A percentile compares a stretch with the other conserved stretches of the same genome.
Conservation (phyloP, 2,888 invertebrate species). For the Cenopis cana region DNA sequence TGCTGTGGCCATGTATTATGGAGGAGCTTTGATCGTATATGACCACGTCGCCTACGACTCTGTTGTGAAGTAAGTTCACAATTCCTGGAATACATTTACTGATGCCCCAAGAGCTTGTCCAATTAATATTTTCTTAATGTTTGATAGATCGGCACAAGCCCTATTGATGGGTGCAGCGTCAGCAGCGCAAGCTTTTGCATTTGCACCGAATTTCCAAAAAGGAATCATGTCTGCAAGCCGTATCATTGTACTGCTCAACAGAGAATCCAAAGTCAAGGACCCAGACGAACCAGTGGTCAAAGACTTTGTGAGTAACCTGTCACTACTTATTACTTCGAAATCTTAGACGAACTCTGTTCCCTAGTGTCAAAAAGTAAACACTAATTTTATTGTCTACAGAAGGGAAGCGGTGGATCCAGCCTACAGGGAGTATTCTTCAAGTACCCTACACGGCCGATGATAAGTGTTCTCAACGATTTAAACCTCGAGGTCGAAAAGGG, state of each 20-base stretch:
- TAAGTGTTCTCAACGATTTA: conserved; percentile 88
- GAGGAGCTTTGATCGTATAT: conserved; percentile 87
- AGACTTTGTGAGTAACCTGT: conserved; percentile 67
- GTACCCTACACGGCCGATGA: conserved; percentile 91
- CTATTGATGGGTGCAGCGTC: conserved; percentile 89
- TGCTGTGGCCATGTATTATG: conserved; percentile 89
- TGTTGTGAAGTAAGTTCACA: conserved; percentile 88
- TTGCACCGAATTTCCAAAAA: conserved; percentile 93
- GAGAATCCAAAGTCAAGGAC: conserved; percentile 86
- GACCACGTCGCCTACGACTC: conserved; percentile 83
- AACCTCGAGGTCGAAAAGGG: conserved; percentile 87
- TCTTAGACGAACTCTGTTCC: neutral
- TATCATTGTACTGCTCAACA: conserved; percentile 86
- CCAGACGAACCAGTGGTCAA: conserved; percentile 67
- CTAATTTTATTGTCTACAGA: conserved; percentile 61
- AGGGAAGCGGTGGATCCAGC: conserved; percentile 88
- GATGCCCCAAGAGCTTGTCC: neutral
- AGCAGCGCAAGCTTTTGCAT: conserved; percentile 88
- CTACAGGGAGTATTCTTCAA: conserved; percentile 89
- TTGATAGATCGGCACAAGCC: conserved; percentile 88
- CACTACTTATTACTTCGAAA: neutral
- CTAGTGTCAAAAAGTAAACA: neutral
- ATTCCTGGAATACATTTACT: neutral
- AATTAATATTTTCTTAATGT: conserved; percentile 31
- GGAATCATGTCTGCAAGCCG: conserved; percentile 89